These are phyloP conservation scores for Nemopilema nomurai DNA, from an alignment of 30 jellyfish, hydroid and myxozoan genomes.

Conservation along the genomic window DNA sequence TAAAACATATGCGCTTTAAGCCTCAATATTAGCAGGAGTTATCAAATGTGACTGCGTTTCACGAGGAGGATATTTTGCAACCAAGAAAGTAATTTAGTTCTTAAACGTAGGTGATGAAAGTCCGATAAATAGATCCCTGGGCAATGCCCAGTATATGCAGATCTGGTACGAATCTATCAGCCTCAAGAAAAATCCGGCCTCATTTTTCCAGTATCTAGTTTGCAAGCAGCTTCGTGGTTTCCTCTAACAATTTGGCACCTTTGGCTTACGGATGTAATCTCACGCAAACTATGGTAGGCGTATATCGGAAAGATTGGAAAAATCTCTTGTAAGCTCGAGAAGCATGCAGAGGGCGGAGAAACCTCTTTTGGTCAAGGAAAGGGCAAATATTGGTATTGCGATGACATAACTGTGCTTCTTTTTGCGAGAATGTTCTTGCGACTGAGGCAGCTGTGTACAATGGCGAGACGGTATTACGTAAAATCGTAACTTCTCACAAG, in stretches of 20 bases:
- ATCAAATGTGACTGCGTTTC: too few species aligned
- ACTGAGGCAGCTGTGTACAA: neutral
- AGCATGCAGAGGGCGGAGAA: neutral
- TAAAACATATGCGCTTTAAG: too few species aligned
- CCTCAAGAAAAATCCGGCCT: neutral
- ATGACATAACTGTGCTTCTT: neutral
- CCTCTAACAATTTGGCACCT: neutral
- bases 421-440: neutral
- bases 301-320: neutral
- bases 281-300: neutral
- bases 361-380: neutral
- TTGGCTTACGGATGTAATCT: neutral
- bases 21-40: too few species aligned
- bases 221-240: neutral
- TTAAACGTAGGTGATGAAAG: too few species aligned
- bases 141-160: too few species aligned
- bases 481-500: neutral
- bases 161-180: too few species aligned
- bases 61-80: too few species aligned
- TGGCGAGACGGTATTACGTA: neutral
- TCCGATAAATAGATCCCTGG: too few species aligned
- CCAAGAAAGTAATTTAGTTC: too few species aligned
- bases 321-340: neutral
- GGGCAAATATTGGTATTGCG: neutral
- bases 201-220: neutral